Conservation (phyloP, 2,888 invertebrate genomes). For the Ephialtes manifestator region DNA sequence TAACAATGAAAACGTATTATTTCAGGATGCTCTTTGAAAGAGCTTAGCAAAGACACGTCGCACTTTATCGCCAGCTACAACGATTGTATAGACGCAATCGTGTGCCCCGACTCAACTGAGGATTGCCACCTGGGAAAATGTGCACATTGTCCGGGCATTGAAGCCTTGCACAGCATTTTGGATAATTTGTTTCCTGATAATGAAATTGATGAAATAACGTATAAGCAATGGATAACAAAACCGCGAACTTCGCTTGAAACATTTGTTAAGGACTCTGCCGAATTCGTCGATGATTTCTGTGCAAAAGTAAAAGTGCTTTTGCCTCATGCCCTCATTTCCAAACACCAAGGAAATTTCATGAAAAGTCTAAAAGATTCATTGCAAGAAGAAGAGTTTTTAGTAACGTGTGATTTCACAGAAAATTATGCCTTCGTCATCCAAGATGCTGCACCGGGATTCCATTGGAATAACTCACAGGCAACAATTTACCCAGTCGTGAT, state of each 20-base stretch:
- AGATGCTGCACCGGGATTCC: slow-evolving; percentile 66
- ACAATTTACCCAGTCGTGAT: slow-evolving; percentile 69
- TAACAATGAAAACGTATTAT: too few relatives aligned
- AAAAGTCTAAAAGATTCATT: slow-evolving; percentile 65
- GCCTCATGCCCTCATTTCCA: not conserved
- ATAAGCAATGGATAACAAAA: slow-evolving; percentile 37
- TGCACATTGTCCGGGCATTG: slow-evolving; percentile 21
- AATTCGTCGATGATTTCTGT: slow-evolving; percentile 44
- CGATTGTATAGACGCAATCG: not conserved
- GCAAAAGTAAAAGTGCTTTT: slow-evolving; percentile 19
- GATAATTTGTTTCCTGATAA: not conserved
- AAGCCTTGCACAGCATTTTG: too few relatives aligned
- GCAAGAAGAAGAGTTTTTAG: slow-evolving; percentile 55
- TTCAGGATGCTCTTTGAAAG: not conserved
- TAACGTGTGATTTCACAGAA: slow-evolving; percentile 72
- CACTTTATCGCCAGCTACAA: not conserved
- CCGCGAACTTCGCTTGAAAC: slow-evolving; percentile 37
- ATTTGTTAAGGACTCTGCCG: not conserved
- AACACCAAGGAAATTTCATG: slow-evolving; percentile 60
- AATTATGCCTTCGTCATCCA: slow-evolving; percentile 74
- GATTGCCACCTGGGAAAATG: slow-evolving; percentile 53
- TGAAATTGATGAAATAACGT: slow-evolving; percentile 33
- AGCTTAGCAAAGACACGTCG: not conserved
- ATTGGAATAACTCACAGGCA: slow-evolving; percentile 71
- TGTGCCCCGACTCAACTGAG: slow-evolving; percentile 2